A percentile compares a stretch with the other conserved stretches of the same genome.
phyloP scores from a whole-genome alignment of 2,888 invertebrate genomes.

The Cantharis rustica region DNA sequence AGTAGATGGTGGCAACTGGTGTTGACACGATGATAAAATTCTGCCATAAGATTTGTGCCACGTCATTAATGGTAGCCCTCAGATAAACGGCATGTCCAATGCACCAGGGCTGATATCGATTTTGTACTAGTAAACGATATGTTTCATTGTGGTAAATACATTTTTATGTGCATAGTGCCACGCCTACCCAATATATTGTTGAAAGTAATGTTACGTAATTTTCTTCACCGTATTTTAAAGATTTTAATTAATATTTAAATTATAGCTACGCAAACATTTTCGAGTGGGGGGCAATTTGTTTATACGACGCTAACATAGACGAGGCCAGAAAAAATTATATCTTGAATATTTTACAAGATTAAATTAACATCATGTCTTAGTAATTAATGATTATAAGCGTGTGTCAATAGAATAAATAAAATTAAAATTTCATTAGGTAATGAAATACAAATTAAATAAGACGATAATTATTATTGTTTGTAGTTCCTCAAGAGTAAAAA shows the following conservation, averaged over 20 bases:
- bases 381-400: too few relatives aligned
- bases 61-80: slow-evolving; percentile 50
- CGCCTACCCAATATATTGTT: slow-evolving; percentile 17
- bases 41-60: slow-evolving; percentile 51
- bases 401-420: neutral
- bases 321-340: neutral
- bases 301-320: too few relatives aligned
- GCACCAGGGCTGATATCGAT: slow-evolving; percentile 48
- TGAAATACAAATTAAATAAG: neutral
- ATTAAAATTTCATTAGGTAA: neutral
- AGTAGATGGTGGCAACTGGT: slow-evolving; percentile 53
- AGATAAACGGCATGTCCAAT: slow-evolving; percentile 51
- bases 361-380: neutral
- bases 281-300: too few relatives aligned
- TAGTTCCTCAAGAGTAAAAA: neutral
- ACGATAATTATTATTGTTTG: neutral
- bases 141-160: slow-evolving; percentile 26
- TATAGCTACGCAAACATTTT: neutral
- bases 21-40: slow-evolving; percentile 55
- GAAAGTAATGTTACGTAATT: neutral
- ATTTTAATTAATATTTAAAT: neutral
- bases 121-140: slow-evolving; percentile 44
- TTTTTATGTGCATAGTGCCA: slow-evolving; percentile 16
- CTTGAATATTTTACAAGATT: neutral
- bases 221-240: neutral